A percentile compares a stretch with the other conserved stretches of the same genome.
These are phyloP conservation scores for Sebastes minor DNA, from an alignment of 2,797 vertebrate genomes.

Conservation along the genomic window DNA sequence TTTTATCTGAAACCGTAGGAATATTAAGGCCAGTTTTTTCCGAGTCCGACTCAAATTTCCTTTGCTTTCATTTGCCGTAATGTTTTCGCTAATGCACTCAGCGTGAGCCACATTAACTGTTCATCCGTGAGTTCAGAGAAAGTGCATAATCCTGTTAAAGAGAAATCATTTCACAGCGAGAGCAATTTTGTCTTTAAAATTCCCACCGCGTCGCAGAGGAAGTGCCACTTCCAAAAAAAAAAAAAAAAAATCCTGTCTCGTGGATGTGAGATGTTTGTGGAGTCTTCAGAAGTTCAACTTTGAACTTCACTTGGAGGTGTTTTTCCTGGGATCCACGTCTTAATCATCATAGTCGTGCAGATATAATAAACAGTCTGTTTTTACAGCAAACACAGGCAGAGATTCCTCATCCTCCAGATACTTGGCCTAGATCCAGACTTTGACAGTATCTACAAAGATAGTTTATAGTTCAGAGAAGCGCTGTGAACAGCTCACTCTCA, in stretches of 20 bases:
- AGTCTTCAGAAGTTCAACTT: conserved; percentile 28
- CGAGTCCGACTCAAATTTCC: not conserved
- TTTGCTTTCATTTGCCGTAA: conserved; percentile 8
- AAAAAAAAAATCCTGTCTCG: not conserved
- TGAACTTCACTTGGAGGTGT: conserved; percentile 27
- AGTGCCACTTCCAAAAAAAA: not conserved
- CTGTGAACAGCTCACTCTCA: conserved; percentile 15
- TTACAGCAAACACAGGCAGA: conserved; percentile 28
- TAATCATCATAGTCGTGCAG: conserved; percentile 1
- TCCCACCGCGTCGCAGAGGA: not conserved
- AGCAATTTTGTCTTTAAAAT: conserved; percentile 40
- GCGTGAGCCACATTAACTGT: conserved; percentile 12
- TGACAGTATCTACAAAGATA: conserved; percentile 53
- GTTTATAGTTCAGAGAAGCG: conserved; percentile 34
- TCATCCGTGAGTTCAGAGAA: conserved; percentile 44
- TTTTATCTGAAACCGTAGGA: not conserved
- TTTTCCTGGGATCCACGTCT: conserved; percentile 21
- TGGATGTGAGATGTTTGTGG: conserved; percentile 6
- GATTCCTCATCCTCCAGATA: conserved; percentile 45
- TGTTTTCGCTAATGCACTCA: conserved; percentile 17
- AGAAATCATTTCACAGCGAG: conserved; percentile 26
- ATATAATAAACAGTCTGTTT: conserved; percentile 60
- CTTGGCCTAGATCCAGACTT: conserved; percentile 65
- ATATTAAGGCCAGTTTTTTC: not conserved
- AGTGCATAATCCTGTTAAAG: conserved; percentile 40